These are phyloP conservation scores for Aphelinus certus DNA, from an alignment of 1,140 invertebrate genomes.

Conservation along the genomic window DNA sequence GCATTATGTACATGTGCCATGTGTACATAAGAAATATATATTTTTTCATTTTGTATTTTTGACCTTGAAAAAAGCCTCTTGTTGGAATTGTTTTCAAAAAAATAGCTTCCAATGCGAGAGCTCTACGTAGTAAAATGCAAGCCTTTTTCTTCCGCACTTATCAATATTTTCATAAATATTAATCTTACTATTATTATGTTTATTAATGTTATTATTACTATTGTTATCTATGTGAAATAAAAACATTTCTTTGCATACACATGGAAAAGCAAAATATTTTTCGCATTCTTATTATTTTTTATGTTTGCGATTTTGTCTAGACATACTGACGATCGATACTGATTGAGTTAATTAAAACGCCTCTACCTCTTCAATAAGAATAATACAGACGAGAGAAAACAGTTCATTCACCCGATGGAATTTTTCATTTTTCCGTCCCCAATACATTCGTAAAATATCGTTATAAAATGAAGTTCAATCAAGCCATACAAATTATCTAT, in stretches of 20 bases:
- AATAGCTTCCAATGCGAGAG: conserved; percentile 51
- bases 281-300: conserved; percentile 44
- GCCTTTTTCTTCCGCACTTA: conserved; percentile 15
- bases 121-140: conserved; percentile 32
- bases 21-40: conserved; percentile 53
- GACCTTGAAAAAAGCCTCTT: conserved; percentile 32
- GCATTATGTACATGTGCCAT: conserved; percentile 50
- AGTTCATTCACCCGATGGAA: conserved; percentile 46
- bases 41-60: conserved; percentile 49
- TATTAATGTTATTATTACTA: conserved; percentile 12
- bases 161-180: neutral
- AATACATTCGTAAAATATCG: neutral
- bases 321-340: conserved; percentile 64
- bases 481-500: conserved; percentile 19
- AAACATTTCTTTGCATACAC: conserved; percentile 26
- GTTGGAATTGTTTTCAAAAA: conserved; percentile 43
- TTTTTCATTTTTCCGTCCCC: conserved; percentile 36
- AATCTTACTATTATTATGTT: conserved; percentile 1
- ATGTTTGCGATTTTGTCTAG: conserved; percentile 38
- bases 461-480: conserved; percentile 38
- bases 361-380: conserved; percentile 48
- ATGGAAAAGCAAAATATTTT: conserved; percentile 50
- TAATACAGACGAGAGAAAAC: conserved; percentile 52
- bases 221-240: conserved; percentile 32
- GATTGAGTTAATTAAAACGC: conserved; percentile 59